Evolutionary conservation across 2,113 vertebrate species (phyloP), one percentile per base, ranked within the genome.

Genomic region (Myocastor coypus): DNA sequence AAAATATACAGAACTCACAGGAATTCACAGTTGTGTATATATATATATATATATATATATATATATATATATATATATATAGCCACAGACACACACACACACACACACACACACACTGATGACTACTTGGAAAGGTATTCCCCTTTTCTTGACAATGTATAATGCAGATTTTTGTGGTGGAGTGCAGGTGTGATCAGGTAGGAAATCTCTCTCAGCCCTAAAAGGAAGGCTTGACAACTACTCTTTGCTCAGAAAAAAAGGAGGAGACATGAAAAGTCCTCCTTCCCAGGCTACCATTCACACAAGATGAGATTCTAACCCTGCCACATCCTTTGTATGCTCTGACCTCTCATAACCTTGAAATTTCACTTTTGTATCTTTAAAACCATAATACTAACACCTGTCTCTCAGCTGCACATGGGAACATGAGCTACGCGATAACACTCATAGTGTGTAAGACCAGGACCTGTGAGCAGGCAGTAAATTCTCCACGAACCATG

Each of bases 131-230:
- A 66, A 73, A 69, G 4, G 9, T 17, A 14, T 34, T 57, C 55
- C 34, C 81, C 32, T 59, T 20, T n/a, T 24, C 14, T 22, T 28
- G 16, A 42, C 28, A 40, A 50, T 1, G 17, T 24, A 83, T 22
- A 78, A 20, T 42, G 57, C 37, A 85, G n/a, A n/a, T 34, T 83
- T 64, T 10, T 40, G n/a, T 4, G 46, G 1, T 10, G 26, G 30
- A 20, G 10, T 13, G 0, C 3, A 2, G 0, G 1, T 9, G 28
- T 9, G 34, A n/a, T 14, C 26, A 37, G 61, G 11, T 6, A 64
- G 11, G n/a, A 66, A 13, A 73, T 64, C 24, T 84, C 66, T 46
- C 46, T n/a, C 28, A n/a, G 2, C 14, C 26, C 34, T 7, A 50
- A 30, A 22, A 55, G 24, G 10, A 55, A 66, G 26, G 37, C 24